Percentiles rank a stretch among this genome's conserved stretches.
These are phyloP conservation scores for Orycteropus afer DNA, from an alignment of 2,113 vertebrate genomes.

Conservation along the genomic window DNA sequence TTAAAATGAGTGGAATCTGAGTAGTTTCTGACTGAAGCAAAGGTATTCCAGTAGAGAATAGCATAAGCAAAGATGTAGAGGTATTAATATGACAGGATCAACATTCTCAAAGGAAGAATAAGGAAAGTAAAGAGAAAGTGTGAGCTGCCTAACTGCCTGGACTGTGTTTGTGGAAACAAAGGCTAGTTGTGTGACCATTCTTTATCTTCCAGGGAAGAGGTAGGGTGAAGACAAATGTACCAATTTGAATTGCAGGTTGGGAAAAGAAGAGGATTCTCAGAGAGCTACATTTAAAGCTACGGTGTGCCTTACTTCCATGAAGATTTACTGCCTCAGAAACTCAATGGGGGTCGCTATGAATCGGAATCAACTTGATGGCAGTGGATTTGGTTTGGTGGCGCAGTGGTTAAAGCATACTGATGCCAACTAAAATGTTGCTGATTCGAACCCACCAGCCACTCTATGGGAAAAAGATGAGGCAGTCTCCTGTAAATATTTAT, in stretches of 20 bases:
- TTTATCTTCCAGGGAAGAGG: neutral
- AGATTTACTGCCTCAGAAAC: too few species aligned
- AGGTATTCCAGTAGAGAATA: conserved; percentile 7
- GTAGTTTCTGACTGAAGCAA: neutral
- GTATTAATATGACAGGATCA: neutral
- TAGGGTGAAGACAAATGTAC: neutral
- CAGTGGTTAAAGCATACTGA: too few species aligned
- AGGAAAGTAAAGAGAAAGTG: neutral
- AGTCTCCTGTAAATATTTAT: too few species aligned
- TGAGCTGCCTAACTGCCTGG: neutral
- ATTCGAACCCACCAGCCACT: too few species aligned
- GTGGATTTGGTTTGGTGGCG: too few species aligned
- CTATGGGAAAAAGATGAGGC: too few species aligned
- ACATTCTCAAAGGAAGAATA: neutral
- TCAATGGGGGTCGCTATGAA: too few species aligned
- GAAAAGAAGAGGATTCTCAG: neutral
- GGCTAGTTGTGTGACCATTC: neutral
- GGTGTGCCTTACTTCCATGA: too few species aligned
- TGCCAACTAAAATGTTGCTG: too few species aligned
- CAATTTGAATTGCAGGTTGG: neutral
- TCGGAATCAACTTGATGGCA: too few species aligned
- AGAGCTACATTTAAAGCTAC: neutral
- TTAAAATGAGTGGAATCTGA: conserved; percentile 42
- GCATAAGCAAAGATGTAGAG: neutral
- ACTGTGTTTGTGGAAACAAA: neutral